Evolutionary conservation across 2,113 vertebrate genomes (phyloP).

Genomic region (Psilopogon haemacephalus): DNA sequence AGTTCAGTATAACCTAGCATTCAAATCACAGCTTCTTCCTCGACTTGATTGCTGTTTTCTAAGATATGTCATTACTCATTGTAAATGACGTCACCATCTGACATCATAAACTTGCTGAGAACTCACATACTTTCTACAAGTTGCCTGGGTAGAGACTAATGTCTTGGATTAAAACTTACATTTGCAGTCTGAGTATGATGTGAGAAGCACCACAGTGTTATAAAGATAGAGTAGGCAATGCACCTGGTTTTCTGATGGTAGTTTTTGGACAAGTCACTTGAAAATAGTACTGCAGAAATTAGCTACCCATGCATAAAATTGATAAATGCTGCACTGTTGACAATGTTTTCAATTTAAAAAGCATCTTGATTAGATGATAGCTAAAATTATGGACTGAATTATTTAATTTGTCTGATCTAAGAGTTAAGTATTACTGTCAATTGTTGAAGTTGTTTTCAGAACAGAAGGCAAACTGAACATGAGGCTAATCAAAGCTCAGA

Average conservation of each 20-base stretch:
- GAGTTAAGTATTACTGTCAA: not conserved
- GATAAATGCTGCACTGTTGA: not conserved
- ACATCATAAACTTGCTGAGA: not conserved
- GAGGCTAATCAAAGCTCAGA: not conserved
- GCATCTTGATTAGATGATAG: not conserved
- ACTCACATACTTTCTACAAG: not conserved
- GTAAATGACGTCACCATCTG: not conserved
- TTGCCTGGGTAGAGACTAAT: not conserved
- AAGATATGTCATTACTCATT: not conserved
- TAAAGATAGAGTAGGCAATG: not conserved
- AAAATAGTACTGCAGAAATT: not conserved
- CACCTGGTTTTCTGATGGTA: not conserved
- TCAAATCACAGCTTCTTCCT: conserved; percentile 52
- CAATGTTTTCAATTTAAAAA: not conserved
- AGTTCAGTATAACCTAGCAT: conserved; percentile 54
- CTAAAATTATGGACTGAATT: not conserved
- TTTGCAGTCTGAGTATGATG: not conserved
- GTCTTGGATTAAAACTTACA: not conserved
- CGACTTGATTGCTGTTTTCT: conserved; percentile 1
- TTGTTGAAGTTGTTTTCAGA: not conserved
- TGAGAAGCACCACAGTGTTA: not conserved
- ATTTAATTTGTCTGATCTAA: not conserved
- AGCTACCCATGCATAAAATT: not conserved
- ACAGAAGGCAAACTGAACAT: not conserved
- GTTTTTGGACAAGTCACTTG: not conserved